A percentile compares a stretch with the other conserved stretches of the same genome.
Evolutionary conservation across 2,888 invertebrate genomes (phyloP).

Genomic region (Anagyrus pseudococci): DNA sequence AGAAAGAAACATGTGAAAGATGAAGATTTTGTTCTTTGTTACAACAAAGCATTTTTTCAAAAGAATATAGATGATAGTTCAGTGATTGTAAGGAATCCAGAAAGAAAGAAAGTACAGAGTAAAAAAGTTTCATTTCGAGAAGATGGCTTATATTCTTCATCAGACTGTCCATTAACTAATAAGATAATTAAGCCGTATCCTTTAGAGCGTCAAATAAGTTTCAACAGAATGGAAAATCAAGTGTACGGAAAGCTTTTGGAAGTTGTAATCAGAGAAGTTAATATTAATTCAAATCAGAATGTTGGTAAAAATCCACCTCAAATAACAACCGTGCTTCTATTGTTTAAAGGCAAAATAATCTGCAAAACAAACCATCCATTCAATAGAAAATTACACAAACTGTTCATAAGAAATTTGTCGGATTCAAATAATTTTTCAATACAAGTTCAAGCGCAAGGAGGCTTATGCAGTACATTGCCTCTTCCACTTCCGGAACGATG

Average conservation of each 20-base stretch:
- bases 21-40: slow-evolving; percentile 25
- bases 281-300: slow-evolving; percentile 42
- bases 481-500: slow-evolving; percentile 52
- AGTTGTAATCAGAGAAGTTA: slow-evolving; percentile 52
- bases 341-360: slow-evolving; percentile 52
- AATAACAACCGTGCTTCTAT: slow-evolving; percentile 47
- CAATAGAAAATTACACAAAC: slow-evolving; percentile 54
- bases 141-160: slow-evolving; percentile 49
- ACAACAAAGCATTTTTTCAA: slow-evolving; percentile 31
- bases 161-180: slow-evolving; percentile 48
- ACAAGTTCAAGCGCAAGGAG: slow-evolving; percentile 46
- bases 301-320: slow-evolving; percentile 40
- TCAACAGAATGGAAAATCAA: slow-evolving; percentile 40
- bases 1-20: slow-evolving; percentile 23
- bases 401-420: slow-evolving; percentile 47
- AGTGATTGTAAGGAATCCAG: slow-evolving; percentile 33
- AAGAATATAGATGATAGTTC: slow-evolving; percentile 35
- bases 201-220: slow-evolving; percentile 40
- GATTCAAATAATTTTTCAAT: slow-evolving; percentile 50
- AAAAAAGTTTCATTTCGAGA: slow-evolving; percentile 39
- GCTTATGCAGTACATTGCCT: slow-evolving; percentile 48
- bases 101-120: slow-evolving; percentile 15
- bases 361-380: slow-evolving; percentile 52
- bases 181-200: slow-evolving; percentile 49
- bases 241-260: slow-evolving; percentile 51